Base-by-base conservation (phyloP, 2,888 invertebrate genomes). In the Microplitis manilae region DNA sequence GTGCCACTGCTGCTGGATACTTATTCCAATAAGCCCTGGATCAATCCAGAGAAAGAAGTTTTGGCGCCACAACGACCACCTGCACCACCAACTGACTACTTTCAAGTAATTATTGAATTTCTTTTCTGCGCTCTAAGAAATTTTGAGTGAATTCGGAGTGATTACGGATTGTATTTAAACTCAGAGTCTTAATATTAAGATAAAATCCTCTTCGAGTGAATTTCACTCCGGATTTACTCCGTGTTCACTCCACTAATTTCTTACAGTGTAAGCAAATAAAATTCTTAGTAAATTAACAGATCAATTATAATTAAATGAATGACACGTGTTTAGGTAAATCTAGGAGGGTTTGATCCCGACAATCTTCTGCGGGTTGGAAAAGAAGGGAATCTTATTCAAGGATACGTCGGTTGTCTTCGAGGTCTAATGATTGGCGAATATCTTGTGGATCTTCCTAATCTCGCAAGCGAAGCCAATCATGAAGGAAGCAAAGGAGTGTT, bases 11-110 rank as follows among this genome's bases (percentile, higher is more conserved):
- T 96, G 1, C 90, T 97, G 69, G 93, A 94, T 7, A 93, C 94
- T 84, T 97, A 97, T 86, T 95, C 95, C 8, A 95, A 96, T 86
- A 95, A 95, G 86, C 97, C 97, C 0, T 97, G 97, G 97, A 91
- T 92, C 60, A 96, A 97, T 91, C 93, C 96, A 0, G 95, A 95
- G 83, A 92, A 94, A 86, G 97, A 97, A 92, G 95, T 96, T 59
- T 92, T 97, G 68, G 95, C 95, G 73, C 97, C 97, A 6, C 96
- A 96, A 89, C 92, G 97, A 80, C 97, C 97, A 4, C 96, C 96
- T 38, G 96, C 96, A 1, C 96, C 96, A 6, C 96, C 97, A 0
- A 96, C 95, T 0, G 95, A 96, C 86, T 97, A 97, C 89, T 96
- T 97, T 86, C 96, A 97, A 91, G 93, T 95, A 82, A 30, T 30